Base-by-base conservation (phyloP, 1,140 invertebrate genomes). In the Sycobia sp. region DNA sequence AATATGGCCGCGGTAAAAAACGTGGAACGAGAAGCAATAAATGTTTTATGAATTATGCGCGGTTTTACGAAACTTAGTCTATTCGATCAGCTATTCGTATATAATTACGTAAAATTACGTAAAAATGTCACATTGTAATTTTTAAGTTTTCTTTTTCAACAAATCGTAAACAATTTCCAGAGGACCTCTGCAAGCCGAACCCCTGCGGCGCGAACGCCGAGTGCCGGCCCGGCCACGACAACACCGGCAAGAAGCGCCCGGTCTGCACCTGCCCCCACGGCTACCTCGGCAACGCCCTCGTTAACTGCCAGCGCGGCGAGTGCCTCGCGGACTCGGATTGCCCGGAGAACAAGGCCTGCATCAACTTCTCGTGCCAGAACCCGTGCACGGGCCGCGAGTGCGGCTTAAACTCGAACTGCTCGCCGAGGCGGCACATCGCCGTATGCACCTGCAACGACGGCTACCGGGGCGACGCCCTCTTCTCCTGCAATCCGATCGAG, bases 361-460 rank as follows among this genome's bases (percentile, higher is more conserved):
- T 90, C 39, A 87, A 91, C 63, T 90, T 88, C 71, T 78, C 83
- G 44, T 91, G 90, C 72, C 84, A 87, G 54, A 88, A 91, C 76
- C 90, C 90, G 0, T 95, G 92, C 72, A 85, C 87, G 14, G 89
- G 89, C 3, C 73, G 72, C 51, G 90, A 92, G 69, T 95, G 93
- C 69, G 90, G 89, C 49, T 67, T 55, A 0, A 76, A 54, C 27
- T 78, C 78, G 0, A 59, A 25, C 63, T 91, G 90, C 70, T 87
- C 89, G 47, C 86, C 90, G 0, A 84, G 90, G 55, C 88, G 92
- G 68, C 92, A 95, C 73, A 86, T 92, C 44, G 91, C 92, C 2
- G 90, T 93, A 13, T 95, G 93, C 75, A 90, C 90, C 1, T 96
- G 93, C 72, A 89, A 90, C 0, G 81, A 88, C 32, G 94, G 93